Base-by-base conservation (phyloP, 2,888 invertebrate genomes). In the Baronia brevicornis region DNA sequence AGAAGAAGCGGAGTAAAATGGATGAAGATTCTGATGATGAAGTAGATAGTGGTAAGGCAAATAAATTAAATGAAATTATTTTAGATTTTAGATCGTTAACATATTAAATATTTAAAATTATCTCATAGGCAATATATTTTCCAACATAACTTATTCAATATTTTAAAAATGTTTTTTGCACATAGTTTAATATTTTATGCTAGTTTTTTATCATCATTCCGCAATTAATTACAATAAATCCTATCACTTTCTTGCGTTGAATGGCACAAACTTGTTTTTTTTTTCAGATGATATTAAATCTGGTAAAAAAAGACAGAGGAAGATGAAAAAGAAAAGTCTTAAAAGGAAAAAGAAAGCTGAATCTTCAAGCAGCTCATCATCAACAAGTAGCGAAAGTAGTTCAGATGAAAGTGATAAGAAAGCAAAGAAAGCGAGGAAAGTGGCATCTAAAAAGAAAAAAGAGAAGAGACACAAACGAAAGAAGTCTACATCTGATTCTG, bases 271-370 rank as follows among this genome's bases (percentile, higher is more conserved):
- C n/a, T n/a, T n/a, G n/a, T n/a, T n/a, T n/a, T n/a, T n/a, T n/a
- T 5, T 33, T 19, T 24, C 24, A 6, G 6, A 19, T 7, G 3
- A 28, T 31, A 32, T 8, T 27, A 27, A 71, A 31, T 24, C 49
- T 0, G 77, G 66, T 41, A 73, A 68, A 54, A 77, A 71, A 43
- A 74, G 68, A 39, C 51, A 55, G 7, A 54, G 57, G 13, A 78
- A 72, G 37, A 27, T 48, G n/a, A 74, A 73, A 39, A 70, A 67
- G 46, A 74, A 65, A 35, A 53, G 44, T 2, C 56, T 44, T 8
- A 77, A 75, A 43, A 77, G 71, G 46, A 78, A 64, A 43, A 78
- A 70, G 36, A 40, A 51, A 0, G 64, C 47, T 54, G 56, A 54
- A 10, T 55, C 77, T n/a, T 71, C 78, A 13, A 84, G 53, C 28